A percentile compares a stretch with the other conserved stretches of the same genome.
phyloP scores from a whole-genome alignment of 2,888 invertebrate species.

The Diploptera punctata region DNA sequence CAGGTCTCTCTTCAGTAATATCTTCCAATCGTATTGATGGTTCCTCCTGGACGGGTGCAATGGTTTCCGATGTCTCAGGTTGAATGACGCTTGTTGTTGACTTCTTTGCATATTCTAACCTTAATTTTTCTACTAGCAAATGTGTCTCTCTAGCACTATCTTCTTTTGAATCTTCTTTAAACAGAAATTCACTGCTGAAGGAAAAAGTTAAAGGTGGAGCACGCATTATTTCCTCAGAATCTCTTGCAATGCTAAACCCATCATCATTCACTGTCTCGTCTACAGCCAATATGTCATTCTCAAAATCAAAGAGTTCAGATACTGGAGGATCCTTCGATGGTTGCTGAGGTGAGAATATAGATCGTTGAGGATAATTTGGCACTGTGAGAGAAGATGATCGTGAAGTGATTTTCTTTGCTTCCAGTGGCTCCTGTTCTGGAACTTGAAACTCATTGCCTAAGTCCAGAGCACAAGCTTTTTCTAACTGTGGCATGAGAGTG shows the following conservation, averaged over 20 bases:
- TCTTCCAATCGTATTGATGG: slow-evolving; percentile 29
- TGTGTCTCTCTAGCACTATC: slow-evolving; percentile 83
- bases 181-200: slow-evolving; percentile 69
- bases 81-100: slow-evolving; percentile 61
- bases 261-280: slow-evolving; percentile 67
- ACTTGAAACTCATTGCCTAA: slow-evolving; percentile 36
- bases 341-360: slow-evolving; percentile 76
- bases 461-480: slow-evolving; percentile 31
- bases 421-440: slow-evolving; percentile 38
- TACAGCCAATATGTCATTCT: slow-evolving; percentile 64
- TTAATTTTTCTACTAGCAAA: slow-evolving; percentile 82
- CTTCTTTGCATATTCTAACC: slow-evolving; percentile 74
- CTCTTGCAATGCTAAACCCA: slow-evolving; percentile 67
- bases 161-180: slow-evolving; percentile 81
- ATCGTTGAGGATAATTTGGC: slow-evolving; percentile 53
- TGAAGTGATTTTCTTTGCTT: slow-evolving; percentile 47
- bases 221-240: slow-evolving; percentile 68
- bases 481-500: slow-evolving; percentile 28
- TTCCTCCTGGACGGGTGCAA: slow-evolving; percentile 43
- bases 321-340: slow-evolving; percentile 61
- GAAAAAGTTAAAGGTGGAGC: slow-evolving; percentile 60
- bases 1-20: slow-evolving; percentile 24
- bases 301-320: slow-evolving; percentile 69
- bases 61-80: slow-evolving; percentile 52
- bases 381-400: slow-evolving; percentile 45